Conservation (phyloP, 1,140 invertebrate species). For the Orius insidiosus region DNA sequence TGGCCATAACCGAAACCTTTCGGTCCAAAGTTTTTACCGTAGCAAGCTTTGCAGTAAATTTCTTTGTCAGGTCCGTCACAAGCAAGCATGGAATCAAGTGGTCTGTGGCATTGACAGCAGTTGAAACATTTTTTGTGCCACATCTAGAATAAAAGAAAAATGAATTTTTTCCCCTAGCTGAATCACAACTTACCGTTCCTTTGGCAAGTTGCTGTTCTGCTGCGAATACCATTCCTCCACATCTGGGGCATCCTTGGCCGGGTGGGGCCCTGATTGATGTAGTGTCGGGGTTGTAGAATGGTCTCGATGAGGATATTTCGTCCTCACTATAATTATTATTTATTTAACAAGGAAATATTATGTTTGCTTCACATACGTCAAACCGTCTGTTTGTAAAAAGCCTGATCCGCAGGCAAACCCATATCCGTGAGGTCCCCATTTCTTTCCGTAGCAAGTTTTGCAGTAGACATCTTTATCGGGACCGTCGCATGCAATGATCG, state of each 20-base stretch:
- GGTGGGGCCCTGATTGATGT: conserved; percentile 72
- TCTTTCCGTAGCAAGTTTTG: conserved; percentile 80
- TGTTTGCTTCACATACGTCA: conserved; percentile 44
- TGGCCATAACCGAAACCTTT: conserved; percentile 82
- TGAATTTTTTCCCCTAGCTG: no score
- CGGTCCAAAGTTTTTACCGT: conserved; percentile 75
- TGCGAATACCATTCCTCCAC: conserved; percentile 82
- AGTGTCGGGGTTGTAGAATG: conserved; percentile 67
- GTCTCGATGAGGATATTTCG: conserved; percentile 53
- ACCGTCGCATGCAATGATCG: conserved; percentile 81
- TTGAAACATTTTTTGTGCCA: conserved; percentile 93
- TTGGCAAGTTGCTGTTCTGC: conserved; percentile 88
- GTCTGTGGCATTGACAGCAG: conserved; percentile 80
- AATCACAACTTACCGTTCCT: conserved; percentile 63
- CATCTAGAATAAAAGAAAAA: no score
- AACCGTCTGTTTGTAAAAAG: conserved; percentile 73
- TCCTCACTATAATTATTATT: conserved; percentile 57
- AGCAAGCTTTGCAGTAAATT: conserved; percentile 75
- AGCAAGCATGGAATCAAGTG: conserved; percentile 79
- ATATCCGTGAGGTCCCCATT: conserved; percentile 87
- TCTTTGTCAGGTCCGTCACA: conserved; percentile 79
- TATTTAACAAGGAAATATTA: not conserved
- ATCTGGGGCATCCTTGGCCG: conserved; percentile 77
- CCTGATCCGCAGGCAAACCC: conserved; percentile 90
- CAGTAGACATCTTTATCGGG: conserved; percentile 83